These are phyloP conservation scores for Apus apus DNA, from an alignment of 2,113 vertebrate species.

Conservation along the genomic window DNA sequence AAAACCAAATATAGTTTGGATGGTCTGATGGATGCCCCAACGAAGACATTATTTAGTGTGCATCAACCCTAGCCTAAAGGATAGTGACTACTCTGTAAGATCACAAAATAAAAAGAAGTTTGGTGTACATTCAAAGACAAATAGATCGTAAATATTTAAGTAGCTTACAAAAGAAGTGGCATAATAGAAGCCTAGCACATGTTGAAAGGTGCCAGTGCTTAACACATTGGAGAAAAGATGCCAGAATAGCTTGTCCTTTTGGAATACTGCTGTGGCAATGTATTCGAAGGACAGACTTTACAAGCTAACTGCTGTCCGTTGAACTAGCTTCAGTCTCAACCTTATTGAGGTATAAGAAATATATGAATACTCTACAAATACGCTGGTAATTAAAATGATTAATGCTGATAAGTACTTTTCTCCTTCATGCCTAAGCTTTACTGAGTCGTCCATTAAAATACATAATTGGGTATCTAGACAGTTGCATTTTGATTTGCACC, in stretches of 20 bases:
- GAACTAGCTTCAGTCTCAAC: neutral
- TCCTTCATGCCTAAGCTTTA: neutral
- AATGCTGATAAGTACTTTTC: constrained; percentile 2
- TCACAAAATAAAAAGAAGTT: neutral
- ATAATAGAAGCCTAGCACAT: neutral
- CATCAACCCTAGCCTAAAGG: neutral
- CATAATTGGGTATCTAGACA: neutral
- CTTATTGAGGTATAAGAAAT: neutral
- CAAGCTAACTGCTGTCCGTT: neutral
- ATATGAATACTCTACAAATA: neutral
- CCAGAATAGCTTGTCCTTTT: neutral
- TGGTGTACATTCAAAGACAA: neutral
- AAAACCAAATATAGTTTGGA: neutral
- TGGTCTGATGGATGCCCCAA: neutral
- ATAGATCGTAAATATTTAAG: neutral
- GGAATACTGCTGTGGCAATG: neutral
- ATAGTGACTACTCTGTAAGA: neutral
- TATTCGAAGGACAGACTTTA: neutral
- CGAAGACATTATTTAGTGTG: neutral
- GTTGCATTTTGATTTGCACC: constrained; percentile 38
- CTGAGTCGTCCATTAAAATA: constrained; percentile 16
- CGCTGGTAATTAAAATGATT: constrained; percentile 11
- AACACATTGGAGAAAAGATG: neutral
- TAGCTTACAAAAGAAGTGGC: neutral
- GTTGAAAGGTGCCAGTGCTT: neutral